Base-by-base conservation (phyloP, 2,113 vertebrate species). In the Vimba vimba region DNA sequence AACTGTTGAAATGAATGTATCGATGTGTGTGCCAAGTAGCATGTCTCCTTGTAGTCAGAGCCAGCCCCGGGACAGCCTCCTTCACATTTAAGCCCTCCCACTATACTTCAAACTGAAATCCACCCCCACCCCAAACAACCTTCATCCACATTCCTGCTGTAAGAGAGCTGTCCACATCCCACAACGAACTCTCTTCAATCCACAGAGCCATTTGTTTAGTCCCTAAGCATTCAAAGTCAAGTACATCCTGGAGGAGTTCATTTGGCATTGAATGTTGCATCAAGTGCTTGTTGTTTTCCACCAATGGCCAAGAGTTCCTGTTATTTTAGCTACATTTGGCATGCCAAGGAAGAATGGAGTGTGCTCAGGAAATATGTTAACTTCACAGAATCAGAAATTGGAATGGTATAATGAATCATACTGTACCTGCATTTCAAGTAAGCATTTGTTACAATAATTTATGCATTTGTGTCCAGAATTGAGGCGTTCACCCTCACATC, bases 71-170 rank as follows among this genome's bases (percentile, higher is more conserved):
- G 25, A 86, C 84, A 79, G 71, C 86, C 59, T 86, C 76, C 89
- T 86, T 81, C 79, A 25, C 81, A 50, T n/a, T 81, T 52, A 76
- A 76, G 43, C 43, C 86, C 71, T 86, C 86, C 91, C 84, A 85
- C 88, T 79, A 80, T 82, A 84, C 82, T 90, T 87, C 77, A 88
- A 84, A 91, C 74, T 59, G 27, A 17, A 23, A 81, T 75, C 78
- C 68, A 75, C 85, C 52, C 45, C 39, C 78, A 79, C 19, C n/a
- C 36, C 36, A 64, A 52, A 87, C 68, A 76, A 75, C 66, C 69
- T n/a, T 60, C 8, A 3, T 36, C 78, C 55, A 39, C 75, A 79
- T 86, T 86, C 78, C 55, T 75, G 50, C 57, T 50, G 52, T 55
- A 55, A 73, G 30, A 86, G 66, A 80, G 60, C 43, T 15, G 55